These are phyloP conservation scores for Chrysemys picta DNA, from an alignment of 2,113 vertebrate genomes.

Conservation along the genomic window DNA sequence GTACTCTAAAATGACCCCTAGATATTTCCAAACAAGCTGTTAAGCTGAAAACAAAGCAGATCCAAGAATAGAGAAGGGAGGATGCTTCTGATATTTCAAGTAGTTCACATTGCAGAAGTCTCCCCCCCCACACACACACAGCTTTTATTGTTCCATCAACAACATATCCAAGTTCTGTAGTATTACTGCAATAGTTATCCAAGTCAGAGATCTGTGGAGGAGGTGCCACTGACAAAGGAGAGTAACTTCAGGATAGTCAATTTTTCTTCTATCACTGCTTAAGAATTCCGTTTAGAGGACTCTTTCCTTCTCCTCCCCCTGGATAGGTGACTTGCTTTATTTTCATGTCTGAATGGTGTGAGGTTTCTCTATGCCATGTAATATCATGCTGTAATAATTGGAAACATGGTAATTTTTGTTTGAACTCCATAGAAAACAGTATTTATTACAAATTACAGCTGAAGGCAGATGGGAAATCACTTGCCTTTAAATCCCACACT, in stretches of 20 bases:
- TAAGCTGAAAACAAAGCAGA: slow-evolving; percentile 22
- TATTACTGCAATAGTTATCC: accelerated
- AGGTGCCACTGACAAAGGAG: neutral
- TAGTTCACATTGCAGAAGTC: neutral
- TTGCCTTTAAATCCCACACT: neutral
- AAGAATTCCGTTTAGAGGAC: neutral
- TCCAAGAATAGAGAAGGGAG: neutral
- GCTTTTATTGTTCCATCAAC: neutral
- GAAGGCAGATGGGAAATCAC: neutral
- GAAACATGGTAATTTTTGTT: neutral
- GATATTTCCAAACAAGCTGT: neutral
- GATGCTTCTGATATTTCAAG: neutral
- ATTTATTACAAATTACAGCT: neutral
- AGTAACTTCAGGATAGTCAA: accelerated
- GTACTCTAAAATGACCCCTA: slow-evolving; percentile 1
- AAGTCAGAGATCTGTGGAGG: neutral
- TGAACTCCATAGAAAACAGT: neutral
- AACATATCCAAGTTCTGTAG: neutral
- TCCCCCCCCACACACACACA: accelerated
- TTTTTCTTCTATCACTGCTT: neutral
- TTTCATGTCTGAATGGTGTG: neutral
- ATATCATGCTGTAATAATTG: neutral
- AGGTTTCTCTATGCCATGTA: neutral
- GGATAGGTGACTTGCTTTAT: neutral
- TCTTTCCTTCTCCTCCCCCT: neutral